Conservation (phyloP, 1,140 invertebrate species). For the Orius laevigatus region DNA sequence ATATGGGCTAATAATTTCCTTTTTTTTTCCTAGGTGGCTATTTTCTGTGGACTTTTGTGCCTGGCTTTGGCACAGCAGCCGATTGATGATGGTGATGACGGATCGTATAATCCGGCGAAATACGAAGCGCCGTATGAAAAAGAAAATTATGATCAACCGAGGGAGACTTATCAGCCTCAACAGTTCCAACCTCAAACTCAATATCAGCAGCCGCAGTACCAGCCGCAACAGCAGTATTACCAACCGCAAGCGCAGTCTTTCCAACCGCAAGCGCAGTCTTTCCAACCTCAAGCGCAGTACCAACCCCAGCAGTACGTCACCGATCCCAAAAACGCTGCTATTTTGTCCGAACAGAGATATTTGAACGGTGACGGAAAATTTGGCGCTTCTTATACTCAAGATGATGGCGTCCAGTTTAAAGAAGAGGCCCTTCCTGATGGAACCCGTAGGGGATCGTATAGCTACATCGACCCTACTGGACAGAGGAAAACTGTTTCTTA, state of each 20-base stretch:
- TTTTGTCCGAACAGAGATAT: constrained; percentile 65
- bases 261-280: not conserved
- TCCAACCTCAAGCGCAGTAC: not conserved
- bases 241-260: not conserved
- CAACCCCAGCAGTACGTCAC: constrained; percentile 32
- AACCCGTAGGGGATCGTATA: constrained; percentile 65
- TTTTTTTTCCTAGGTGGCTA: too few relatives aligned
- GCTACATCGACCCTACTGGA: constrained; percentile 69
- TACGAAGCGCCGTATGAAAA: constrained; percentile 13
- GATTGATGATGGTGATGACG: constrained; percentile 8
- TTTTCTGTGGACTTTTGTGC: not conserved
- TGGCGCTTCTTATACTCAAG: constrained; percentile 58
- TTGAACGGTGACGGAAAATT: constrained; percentile 64
- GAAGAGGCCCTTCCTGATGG: constrained; percentile 70
- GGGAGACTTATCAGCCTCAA: not conserved
- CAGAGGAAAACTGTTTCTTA: constrained; percentile 65
- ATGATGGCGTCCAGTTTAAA: constrained; percentile 75
- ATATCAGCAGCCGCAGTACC: constrained; percentile 5
- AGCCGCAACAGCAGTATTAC: constrained; percentile 2
- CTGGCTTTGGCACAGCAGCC: not conserved
- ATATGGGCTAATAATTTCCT: too few relatives aligned
- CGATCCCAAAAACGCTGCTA: constrained; percentile 54
- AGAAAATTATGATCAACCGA: not conserved
- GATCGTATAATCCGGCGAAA: constrained; percentile 9
- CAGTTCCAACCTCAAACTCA: constrained; percentile 7